Evolutionary conservation across 2,888 invertebrate species (phyloP).

Genomic region (Furcula furcula): DNA sequence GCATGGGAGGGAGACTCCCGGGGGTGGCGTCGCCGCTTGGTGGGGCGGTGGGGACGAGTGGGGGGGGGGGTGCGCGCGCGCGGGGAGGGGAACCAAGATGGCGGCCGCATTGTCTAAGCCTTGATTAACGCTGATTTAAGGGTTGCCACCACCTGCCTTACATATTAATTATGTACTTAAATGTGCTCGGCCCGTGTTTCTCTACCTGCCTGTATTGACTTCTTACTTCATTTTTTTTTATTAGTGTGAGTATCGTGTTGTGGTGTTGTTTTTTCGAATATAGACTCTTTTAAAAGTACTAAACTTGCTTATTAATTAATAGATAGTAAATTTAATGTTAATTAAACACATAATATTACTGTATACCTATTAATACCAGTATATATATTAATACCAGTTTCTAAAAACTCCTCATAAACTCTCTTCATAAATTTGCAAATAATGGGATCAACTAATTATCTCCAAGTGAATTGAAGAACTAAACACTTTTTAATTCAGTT

Average conservation of each 20-base stretch:
- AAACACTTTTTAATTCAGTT: too few species aligned
- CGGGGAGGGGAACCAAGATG: slow-evolving; percentile 58
- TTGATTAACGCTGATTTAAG: slow-evolving; percentile 75
- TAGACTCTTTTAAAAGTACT: too few species aligned
- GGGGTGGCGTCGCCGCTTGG: slow-evolving; percentile 24
- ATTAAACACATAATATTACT: background rate
- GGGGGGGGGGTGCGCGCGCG: slow-evolving; percentile 21
- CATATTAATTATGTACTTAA: slow-evolving; percentile 78
- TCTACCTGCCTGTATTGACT: slow-evolving; percentile 40
- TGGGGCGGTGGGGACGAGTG: slow-evolving; percentile 19
- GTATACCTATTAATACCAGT: too few species aligned
- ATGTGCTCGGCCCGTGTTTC: slow-evolving; percentile 38
- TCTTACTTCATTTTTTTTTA: too few species aligned
- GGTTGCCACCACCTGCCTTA: slow-evolving; percentile 57
- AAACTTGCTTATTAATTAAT: too few species aligned
- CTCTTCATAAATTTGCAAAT: too few species aligned
- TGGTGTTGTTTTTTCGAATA: too few species aligned
- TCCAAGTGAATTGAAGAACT: too few species aligned
- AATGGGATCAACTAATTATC: too few species aligned
- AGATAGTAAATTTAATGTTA: too few species aligned
- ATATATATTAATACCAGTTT: too few species aligned
- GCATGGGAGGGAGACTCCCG: slow-evolving; percentile 29
- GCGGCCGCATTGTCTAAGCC: slow-evolving; percentile 75
- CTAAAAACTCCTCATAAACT: too few species aligned
- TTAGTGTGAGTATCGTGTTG: slow-evolving; percentile 14